Evolutionary conservation across 64 coral and sea anemone genomes (phyloP), one percentile per base, ranked within the genome.

Genomic region (Acropora yongei): DNA sequence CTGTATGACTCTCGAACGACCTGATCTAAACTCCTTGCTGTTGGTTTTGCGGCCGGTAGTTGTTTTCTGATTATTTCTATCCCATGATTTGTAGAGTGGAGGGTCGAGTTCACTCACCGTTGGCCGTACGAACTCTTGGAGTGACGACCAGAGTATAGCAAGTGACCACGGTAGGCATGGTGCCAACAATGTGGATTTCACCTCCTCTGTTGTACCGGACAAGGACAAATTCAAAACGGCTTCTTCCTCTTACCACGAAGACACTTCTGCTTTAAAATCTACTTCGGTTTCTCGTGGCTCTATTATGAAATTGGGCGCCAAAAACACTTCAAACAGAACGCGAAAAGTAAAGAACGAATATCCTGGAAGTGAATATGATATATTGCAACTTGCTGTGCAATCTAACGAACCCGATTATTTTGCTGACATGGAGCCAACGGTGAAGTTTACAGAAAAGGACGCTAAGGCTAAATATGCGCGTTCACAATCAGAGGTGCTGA

Each of bases 351-450:
- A 80, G 41, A 2, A 75, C 14, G 71, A 50, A 1, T 10, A 57
- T 2, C 92, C 90, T 1, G 92, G 95, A 30, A 94, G 87, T 65
- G 91, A 93, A 89, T 97, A 94, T 88, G 83, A 94, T 40, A 67
- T 97, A 19, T 85, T 92, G 42, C 77, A 76, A 57, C 49, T 97
- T 14, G 76, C 63, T 16, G 89, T 97, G 4, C 87, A 47, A 11
- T 84, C 92, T 0, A 88, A 20, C 3, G 92, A 80, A 48, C 95
- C 92, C 4, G 95, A 97, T 77, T 97, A 94, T 41, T 97, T 97
- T 48, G 88, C 95, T 9, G 95, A 97, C 41, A 97, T 97, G 95
- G 79, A 90, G 14, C 95, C 95, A 0, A 14, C 80, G 1, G 85
- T 97, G 41, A 65, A 87, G 47, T 97, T 97, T 68, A 84, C 68